A percentile compares a stretch with the other conserved stretches of the same genome.
Evolutionary conservation across 37 sponge, comb jelly and placozoan species (phyloP).

Genomic region (Mnemiopsis leidyi): DNA sequence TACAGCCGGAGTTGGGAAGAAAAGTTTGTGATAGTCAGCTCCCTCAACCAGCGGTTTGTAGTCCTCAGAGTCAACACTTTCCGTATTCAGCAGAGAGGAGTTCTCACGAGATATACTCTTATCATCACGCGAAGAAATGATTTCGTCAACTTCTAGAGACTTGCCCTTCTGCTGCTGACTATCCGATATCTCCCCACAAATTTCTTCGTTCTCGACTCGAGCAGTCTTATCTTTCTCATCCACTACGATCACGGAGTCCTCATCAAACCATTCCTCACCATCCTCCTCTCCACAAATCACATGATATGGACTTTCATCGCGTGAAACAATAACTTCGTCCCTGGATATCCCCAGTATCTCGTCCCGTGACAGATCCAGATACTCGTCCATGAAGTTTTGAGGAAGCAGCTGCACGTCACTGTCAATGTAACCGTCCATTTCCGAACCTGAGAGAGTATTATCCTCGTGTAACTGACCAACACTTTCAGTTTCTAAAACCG

Average conservation of each 20-base stretch:
- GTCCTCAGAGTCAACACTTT: background rate
- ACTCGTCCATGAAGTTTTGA: slow-evolving; percentile 45
- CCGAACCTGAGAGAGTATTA: background rate
- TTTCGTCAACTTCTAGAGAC: background rate
- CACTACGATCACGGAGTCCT: background rate
- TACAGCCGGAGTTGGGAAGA: background rate
- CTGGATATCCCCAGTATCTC: background rate
- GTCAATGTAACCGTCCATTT: slow-evolving; percentile 27
- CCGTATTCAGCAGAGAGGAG: background rate
- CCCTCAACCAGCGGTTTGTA: background rate
- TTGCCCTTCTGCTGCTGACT: background rate
- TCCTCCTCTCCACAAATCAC: background rate
- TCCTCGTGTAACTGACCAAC: background rate
- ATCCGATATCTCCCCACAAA: background rate
- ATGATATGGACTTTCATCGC: background rate
- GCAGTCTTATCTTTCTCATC: too few species aligned
- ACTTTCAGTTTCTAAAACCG: background rate
- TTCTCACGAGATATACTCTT: background rate
- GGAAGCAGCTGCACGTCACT: slow-evolving; percentile 61
- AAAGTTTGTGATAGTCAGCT: background rate
- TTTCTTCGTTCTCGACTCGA: background rate
- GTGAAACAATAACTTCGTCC: background rate
- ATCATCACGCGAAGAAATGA: too few species aligned
- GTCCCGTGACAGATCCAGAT: background rate
- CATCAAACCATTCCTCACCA: too few species aligned